Percentiles rank a stretch among this genome's conserved stretches.
These are phyloP conservation scores for Cassiopea andromeda DNA, from an alignment of 30 jellyfish, hydroid and myxozoan species.

Conservation along the genomic window DNA sequence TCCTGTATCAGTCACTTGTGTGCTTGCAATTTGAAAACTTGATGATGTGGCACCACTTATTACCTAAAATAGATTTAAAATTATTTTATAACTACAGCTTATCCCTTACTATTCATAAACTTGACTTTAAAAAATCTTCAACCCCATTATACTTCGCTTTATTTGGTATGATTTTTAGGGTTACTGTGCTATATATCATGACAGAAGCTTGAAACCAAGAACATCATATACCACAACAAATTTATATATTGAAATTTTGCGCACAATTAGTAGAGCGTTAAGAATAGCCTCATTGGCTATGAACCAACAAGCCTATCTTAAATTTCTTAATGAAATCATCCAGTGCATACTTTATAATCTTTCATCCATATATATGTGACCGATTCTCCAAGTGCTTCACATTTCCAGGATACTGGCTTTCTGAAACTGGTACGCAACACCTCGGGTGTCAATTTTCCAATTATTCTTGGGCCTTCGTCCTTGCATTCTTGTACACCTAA, in stretches of 20 bases:
- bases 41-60: constrained; percentile 68
- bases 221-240: no score
- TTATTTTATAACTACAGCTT: no score
- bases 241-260: no score
- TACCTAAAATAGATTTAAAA: constrained; percentile 16
- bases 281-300: no score
- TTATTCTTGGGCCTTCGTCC: constrained; percentile 87
- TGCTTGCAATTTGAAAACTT: constrained; percentile 32
- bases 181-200: no score
- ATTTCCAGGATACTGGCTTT: constrained; percentile 63
- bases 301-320: no score
- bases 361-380: constrained; percentile 82
- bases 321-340: no score
- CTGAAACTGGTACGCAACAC: constrained; percentile 59
- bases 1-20: constrained; percentile 80
- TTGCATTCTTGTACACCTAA: constrained; percentile 44
- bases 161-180: no score
- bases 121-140: no score
- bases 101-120: background rate
- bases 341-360: constrained; percentile 63
- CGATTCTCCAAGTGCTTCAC: constrained; percentile 78
- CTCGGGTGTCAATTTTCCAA: constrained; percentile 70
- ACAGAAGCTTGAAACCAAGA: no score
- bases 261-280: no score
- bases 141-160: no score